Percentiles rank a stretch among this genome's conserved stretches.
These are phyloP conservation scores for Tauraco erythrolophus DNA, from an alignment of 2,113 vertebrate genomes.

Conservation along the genomic window DNA sequence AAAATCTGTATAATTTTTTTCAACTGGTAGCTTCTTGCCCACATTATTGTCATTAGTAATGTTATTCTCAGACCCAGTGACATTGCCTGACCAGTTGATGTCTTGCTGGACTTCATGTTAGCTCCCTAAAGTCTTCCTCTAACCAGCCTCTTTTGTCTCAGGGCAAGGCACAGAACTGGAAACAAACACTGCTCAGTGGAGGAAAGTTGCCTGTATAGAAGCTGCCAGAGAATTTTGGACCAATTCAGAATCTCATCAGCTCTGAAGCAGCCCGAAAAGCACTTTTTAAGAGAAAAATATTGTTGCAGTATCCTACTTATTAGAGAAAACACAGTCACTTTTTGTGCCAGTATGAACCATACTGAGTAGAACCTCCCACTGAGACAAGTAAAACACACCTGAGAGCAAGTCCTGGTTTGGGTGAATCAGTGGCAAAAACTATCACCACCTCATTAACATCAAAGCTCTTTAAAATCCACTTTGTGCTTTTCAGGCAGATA, in stretches of 20 bases:
- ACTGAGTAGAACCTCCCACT: background rate
- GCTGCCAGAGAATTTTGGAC: background rate
- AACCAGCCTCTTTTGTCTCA: background rate
- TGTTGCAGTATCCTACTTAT: background rate
- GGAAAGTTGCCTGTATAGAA: background rate
- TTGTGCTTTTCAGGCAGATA: background rate
- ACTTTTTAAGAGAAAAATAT: background rate
- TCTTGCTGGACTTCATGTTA: background rate
- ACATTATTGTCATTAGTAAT: background rate
- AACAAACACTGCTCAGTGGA: background rate
- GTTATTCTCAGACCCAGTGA: background rate
- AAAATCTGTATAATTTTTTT: background rate
- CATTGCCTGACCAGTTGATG: background rate
- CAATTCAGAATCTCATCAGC: background rate
- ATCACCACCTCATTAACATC: background rate
- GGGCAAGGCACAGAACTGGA: background rate
- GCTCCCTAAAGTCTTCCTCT: background rate
- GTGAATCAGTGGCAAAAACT: background rate
- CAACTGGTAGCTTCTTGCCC: background rate
- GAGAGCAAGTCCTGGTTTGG: background rate
- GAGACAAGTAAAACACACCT: background rate
- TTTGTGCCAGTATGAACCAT: background rate
- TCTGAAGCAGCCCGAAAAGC: background rate
- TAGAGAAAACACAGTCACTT: background rate
- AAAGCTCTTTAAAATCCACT: background rate